Evolutionary conservation across 2,888 invertebrate species (phyloP), one percentile per base, ranked within the genome.

Genomic region (Machimus rusticus): DNA sequence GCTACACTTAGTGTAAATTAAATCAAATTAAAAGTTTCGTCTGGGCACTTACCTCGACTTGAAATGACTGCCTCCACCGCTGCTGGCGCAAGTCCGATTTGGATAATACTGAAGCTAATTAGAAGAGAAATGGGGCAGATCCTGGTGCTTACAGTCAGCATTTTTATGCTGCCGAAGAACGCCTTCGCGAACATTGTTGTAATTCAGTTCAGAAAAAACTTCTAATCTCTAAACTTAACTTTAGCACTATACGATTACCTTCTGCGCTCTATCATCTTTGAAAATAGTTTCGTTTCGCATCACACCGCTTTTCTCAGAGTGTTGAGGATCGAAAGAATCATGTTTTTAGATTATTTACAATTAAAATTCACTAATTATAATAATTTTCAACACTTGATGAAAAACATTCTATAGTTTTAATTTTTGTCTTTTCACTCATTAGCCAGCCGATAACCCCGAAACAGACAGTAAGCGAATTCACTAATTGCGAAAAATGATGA

Each of bases 21-120:
- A 84, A 84, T 84, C 19, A 39, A 57, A 74, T 66, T 84, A 84
- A 74, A 74, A 57, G 23, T 57, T 87, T 84, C 76, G 23, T 74
- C 76, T 85, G 79, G 81, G 74, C 74, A 91, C 92, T 92, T 91
- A 92, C 92, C 92, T 91, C 92, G 91, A 90, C 91, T 92, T 90
- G 92, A 92, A 91, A 92, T 92, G 90, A 91, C 91, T 89, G 92
- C 92, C 89, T 91, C 91, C 88, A 90, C 91, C 88, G 90, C 89
- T 89, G 90, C 89, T 90, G 91, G 91, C 89, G 90, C 89, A 88
- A 91, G 90, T 90, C 90, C 90, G 88, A 91, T 91, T 90, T 92
- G 91, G 89, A 92, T 89, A 90, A 92, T 90, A 89, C 91, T 91
- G 88, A 92, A 91, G 91, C 91, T 92, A 92, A 92, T 92, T 92